Evolutionary conservation across 2,888 invertebrate species (phyloP).

Genomic region (Oscheius sp.): DNA sequence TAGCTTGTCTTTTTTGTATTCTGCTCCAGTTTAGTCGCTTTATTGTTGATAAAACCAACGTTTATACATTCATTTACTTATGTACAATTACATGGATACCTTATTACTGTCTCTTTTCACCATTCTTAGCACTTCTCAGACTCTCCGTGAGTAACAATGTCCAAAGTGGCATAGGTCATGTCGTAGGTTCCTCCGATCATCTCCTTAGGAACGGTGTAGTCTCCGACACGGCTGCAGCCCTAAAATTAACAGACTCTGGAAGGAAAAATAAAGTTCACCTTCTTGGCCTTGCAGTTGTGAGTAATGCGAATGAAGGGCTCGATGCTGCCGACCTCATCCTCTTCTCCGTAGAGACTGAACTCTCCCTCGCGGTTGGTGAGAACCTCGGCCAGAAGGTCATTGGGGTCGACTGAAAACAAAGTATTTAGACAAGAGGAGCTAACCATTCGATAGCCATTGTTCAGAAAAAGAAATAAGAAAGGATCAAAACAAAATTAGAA

Average conservation of each 20-base stretch:
- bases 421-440: no score
- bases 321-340: constrained; percentile 61
- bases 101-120: no score
- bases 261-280: constrained; percentile 5
- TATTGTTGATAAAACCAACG: no score
- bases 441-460: no score
- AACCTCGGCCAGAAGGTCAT: constrained; percentile 56
- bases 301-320: constrained; percentile 59
- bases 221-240: constrained; percentile 54
- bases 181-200: constrained; percentile 58
- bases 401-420: constrained; percentile 57
- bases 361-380: constrained; percentile 62
- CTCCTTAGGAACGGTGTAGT: constrained; percentile 52
- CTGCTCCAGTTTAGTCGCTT: no score
- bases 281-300: constrained; percentile 56
- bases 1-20: no score
- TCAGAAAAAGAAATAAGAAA: not conserved
- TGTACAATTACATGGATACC: no score
- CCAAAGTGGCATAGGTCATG: constrained; percentile 60
- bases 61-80: no score
- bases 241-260: constrained; percentile 4
- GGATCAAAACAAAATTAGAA: not conserved
- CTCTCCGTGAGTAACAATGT: constrained; percentile 60
- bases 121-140: constrained; percentile 51
- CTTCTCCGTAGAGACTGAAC: constrained; percentile 58